phyloP scores from a whole-genome alignment of 2,888 invertebrate species.

The Branchipolynoe longqiensis region DNA sequence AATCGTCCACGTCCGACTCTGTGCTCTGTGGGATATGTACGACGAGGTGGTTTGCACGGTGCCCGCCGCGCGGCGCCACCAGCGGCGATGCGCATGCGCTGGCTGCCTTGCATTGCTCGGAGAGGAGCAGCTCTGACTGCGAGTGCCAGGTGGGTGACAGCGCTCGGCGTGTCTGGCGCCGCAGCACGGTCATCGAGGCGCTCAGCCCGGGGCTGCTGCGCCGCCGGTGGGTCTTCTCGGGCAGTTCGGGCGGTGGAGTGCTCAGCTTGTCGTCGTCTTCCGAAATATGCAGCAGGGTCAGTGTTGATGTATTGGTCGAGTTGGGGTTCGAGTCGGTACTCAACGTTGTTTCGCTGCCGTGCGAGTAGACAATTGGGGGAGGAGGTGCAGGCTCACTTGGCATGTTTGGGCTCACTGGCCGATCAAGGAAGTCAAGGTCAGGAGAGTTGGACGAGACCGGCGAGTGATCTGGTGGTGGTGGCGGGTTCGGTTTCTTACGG shows the following conservation, averaged over 20 bases:
- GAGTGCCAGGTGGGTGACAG: slow-evolving; percentile 11
- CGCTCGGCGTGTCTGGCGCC: not conserved
- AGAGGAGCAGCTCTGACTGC: slow-evolving; percentile 50
- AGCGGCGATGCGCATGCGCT: slow-evolving; percentile 29
- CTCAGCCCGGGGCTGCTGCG: slow-evolving; percentile 35
- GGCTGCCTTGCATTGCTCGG: slow-evolving; percentile 37
- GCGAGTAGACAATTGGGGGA: not conserved
- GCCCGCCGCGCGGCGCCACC: not conserved
- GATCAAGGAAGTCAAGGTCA: slow-evolving; percentile 6
- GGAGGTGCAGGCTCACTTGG: slow-evolving; percentile 19
- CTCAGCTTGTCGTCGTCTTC: slow-evolving; percentile 47
- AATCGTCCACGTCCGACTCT: slow-evolving; percentile 33
- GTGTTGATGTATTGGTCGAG: slow-evolving; percentile 57
- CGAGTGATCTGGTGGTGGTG: not conserved
- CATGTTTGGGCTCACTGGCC: slow-evolving; percentile 36
- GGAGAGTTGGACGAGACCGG: slow-evolving; percentile 13
- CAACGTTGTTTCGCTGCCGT: slow-evolving; percentile 42
- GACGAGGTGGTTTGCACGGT: not conserved
- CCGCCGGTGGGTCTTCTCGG: slow-evolving; percentile 57
- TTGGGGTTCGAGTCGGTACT: slow-evolving; percentile 53
- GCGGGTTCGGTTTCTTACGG: slow-evolving; percentile 2
- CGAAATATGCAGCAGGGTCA: slow-evolving; percentile 40
- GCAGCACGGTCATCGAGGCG: not conserved
- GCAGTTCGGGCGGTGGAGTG: slow-evolving; percentile 53
- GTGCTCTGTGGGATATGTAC: slow-evolving; percentile 25